phyloP scores from a whole-genome alignment of 2,888 invertebrate species.

The Caenorhabditis sulstoni region DNA sequence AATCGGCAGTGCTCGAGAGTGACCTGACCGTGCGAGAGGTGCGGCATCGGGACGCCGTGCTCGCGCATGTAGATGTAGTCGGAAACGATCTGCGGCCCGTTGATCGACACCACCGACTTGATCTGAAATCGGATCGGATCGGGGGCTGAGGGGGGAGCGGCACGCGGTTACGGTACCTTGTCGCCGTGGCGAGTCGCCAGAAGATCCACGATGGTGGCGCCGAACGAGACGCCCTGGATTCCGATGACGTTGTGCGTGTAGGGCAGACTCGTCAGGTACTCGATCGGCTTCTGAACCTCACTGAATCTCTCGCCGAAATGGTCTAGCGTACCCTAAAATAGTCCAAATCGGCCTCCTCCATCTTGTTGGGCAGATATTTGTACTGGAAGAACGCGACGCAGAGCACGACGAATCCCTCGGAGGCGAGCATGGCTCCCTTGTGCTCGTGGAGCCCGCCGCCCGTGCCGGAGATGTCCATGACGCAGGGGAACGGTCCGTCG shows the following conservation, averaged over 20 bases:
- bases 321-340: conserved; percentile 53
- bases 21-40: conserved; percentile 54
- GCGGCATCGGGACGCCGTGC: conserved; percentile 50
- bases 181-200: conserved; percentile 54
- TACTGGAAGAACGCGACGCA: conserved; percentile 65
- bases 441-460: conserved; percentile 66
- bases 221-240: conserved; percentile 67
- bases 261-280: conserved; percentile 48
- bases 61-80: conserved; percentile 50
- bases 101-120: conserved; percentile 61
- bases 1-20: conserved; percentile 49
- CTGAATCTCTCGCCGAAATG: neutral
- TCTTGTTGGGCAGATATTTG: conserved; percentile 58
- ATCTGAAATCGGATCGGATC: no score
- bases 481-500: conserved; percentile 62
- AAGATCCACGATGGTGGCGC: conserved; percentile 59
- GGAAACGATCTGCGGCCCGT: conserved; percentile 58
- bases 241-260: conserved; percentile 57
- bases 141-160: no score
- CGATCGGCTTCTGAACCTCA: conserved; percentile 46
- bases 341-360: conserved; percentile 57
- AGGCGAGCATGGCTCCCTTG: conserved; percentile 63
- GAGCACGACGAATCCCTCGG: conserved; percentile 64
- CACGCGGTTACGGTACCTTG: no score
- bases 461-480: conserved; percentile 63